Evolutionary conservation across 2,888 invertebrate genomes (phyloP).

Genomic region (Leucophenga montana): DNA sequence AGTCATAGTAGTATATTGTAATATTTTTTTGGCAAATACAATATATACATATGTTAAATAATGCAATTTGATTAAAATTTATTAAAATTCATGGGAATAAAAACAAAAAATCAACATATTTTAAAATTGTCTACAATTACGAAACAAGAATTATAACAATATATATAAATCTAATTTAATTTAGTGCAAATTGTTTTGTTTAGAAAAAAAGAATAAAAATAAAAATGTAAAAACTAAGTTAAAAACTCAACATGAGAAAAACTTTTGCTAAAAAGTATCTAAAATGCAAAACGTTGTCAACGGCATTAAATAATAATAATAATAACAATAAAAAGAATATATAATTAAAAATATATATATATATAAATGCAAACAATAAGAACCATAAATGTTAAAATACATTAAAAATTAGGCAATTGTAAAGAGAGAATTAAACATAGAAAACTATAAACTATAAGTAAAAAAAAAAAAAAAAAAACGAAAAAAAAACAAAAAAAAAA

Average conservation of each 20-base stretch:
- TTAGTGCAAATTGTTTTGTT: constrained; percentile 31
- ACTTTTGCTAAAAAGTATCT: constrained; percentile 11
- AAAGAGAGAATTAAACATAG: background rate
- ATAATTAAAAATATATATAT: constrained; percentile 14
- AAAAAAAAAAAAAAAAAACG: constrained; percentile 43
- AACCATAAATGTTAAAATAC: constrained; percentile 7
- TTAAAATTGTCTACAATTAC: no score
- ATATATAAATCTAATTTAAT: constrained; percentile 10
- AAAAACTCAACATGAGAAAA: no score
- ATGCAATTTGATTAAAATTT: constrained; percentile 30
- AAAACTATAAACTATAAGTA: constrained; percentile 31
- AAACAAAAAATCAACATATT: constrained; percentile 28
- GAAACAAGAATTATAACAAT: background rate
- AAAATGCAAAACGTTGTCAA: constrained; percentile 34
- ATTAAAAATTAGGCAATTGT: no score
- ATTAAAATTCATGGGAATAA: constrained; percentile 43
- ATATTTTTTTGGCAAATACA: background rate
- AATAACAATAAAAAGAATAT: constrained; percentile 24
- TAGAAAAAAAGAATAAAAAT: background rate
- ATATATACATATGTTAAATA: background rate
- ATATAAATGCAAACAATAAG: constrained; percentile 25
- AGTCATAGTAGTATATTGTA: no score
- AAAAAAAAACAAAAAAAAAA: no score
- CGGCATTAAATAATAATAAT: constrained; percentile 39
- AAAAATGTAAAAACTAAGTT: constrained; percentile 4